A percentile compares a stretch with the other conserved stretches of the same genome.
Conservation (phyloP, 2,888 invertebrate species). For the Drosophila pseudotakahashii region DNA sequence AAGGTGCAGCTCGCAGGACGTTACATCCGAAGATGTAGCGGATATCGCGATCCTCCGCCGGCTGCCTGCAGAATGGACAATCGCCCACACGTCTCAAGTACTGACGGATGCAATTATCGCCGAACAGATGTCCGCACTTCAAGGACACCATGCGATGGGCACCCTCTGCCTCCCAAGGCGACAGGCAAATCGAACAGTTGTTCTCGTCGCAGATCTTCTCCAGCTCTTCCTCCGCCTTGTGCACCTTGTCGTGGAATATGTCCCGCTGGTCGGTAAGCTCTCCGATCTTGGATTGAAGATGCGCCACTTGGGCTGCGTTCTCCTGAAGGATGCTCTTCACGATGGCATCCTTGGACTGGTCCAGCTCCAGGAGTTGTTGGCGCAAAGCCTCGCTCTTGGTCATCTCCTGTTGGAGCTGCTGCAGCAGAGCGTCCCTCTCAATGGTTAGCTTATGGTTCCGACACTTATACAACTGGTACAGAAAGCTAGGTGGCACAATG, state of each 20-base stretch:
- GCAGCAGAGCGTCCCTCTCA: not conserved
- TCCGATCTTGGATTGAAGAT: not conserved
- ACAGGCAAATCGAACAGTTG: not conserved
- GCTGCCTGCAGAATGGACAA: slow-evolving; percentile 1
- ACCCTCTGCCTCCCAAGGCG: slow-evolving; percentile 5
- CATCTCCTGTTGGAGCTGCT: slow-evolving; percentile 6
- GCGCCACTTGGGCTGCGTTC: no score
- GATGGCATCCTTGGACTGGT: not conserved
- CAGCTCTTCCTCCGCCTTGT: not conserved
- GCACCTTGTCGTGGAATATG: not conserved
- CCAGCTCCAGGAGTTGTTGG: not conserved
- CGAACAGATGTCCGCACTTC: slow-evolving; percentile 11
- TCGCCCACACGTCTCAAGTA: fast-evolving
- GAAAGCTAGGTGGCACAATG: no score
- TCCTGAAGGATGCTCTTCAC: not conserved
- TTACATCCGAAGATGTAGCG: not conserved
- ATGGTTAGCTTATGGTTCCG: not conserved
- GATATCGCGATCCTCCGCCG: fast-evolving
- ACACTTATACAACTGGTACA: not conserved
- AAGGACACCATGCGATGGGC: slow-evolving; percentile 4
- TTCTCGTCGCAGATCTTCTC: not conserved
- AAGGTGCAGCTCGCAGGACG: no score
- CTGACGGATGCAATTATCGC: not conserved
- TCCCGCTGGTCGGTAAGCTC: not conserved
- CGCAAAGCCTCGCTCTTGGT: not conserved